phyloP scores from a whole-genome alignment of 2,888 invertebrate species.

The Lycophotia porphyrea region DNA sequence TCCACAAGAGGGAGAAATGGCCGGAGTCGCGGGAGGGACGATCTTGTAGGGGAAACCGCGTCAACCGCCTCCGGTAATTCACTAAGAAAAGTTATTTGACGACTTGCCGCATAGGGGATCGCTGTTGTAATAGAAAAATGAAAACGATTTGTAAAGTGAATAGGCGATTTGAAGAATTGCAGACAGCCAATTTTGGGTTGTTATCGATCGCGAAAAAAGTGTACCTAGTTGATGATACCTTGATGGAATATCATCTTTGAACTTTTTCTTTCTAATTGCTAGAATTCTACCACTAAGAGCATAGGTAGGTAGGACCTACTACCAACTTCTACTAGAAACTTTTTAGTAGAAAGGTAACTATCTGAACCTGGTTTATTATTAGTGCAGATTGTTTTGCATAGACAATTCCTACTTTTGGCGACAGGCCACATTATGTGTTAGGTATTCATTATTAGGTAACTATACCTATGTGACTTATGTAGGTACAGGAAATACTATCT shows the following conservation, averaged over 20 bases:
- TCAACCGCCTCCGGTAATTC: slow-evolving; percentile 89
- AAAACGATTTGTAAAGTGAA: slow-evolving; percentile 75
- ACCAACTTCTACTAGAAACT: background rate
- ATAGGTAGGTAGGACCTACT: no score
- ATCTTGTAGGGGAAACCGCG: slow-evolving; percentile 88
- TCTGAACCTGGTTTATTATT: background rate
- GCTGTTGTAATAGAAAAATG: slow-evolving; percentile 80
- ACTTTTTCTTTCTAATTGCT: background rate
- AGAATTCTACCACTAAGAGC: background rate
- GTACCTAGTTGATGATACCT: no score
- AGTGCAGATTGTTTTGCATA: background rate
- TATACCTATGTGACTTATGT: background rate
- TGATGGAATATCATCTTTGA: slow-evolving; percentile 3
- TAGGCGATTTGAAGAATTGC: slow-evolving; percentile 60
- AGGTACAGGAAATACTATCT: background rate
- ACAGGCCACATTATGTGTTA: background rate
- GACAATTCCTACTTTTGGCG: background rate
- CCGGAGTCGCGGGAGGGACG: slow-evolving; percentile 89
- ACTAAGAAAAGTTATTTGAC: slow-evolving; percentile 90
- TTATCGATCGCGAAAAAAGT: slow-evolving; percentile 37
- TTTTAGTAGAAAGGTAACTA: background rate
- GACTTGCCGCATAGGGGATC: slow-evolving; percentile 81
- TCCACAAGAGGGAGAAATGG: slow-evolving; percentile 86
- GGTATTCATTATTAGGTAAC: background rate
- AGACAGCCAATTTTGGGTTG: slow-evolving; percentile 37